Evolutionary conservation across 1,140 invertebrate genomes (phyloP), one percentile per base, ranked within the genome.

Genomic region (Drosophila parabipectinata): DNA sequence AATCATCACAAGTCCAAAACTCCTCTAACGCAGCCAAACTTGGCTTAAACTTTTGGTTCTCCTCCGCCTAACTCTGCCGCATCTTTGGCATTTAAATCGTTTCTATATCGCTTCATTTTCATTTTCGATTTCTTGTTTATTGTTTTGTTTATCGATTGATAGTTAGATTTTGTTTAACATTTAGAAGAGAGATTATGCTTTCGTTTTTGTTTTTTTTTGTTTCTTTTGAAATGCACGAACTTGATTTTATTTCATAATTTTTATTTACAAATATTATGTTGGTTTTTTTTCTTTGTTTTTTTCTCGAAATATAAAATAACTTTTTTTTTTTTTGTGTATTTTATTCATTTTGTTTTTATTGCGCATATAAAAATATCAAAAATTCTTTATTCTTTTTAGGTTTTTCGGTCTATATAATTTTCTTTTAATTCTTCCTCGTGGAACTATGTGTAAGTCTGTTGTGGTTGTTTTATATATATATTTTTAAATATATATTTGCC

Each of bases 161-260:
- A 71, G 72, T 72, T 79, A 79, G 68, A 34, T 59, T 72, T 63
- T 45, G 4, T 64, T 68, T 54, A 72, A 54, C 50, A 62, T 80
- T 79, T 78, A 82, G 63, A 82, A 79, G 80, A 75, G 64, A 88
- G 72, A 80, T 82, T 87, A 79, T 88, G 62, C 26, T 79, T 75
- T 82, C 60, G 59, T 64, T 78, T 62, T 69, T 53, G 57, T 54
- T 68, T 67, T 54, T 68, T 67, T 80, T 67, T 51, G 66, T 77
- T 79, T 73, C 57, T 67, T 54, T 77, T 72, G 74, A 82, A 87
- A 88, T 85, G 58, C 78, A 74, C 57, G 74, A 85, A 87, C 61
- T 64, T 75, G 59, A 66, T 58, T 71, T 60, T 53, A 44, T 80
- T 80, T 59, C 30, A 52, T 71, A 62, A 60, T 61, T 82, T 87